Conservation (phyloP, 2,797 vertebrate species). For the Pterois miles region DNA sequence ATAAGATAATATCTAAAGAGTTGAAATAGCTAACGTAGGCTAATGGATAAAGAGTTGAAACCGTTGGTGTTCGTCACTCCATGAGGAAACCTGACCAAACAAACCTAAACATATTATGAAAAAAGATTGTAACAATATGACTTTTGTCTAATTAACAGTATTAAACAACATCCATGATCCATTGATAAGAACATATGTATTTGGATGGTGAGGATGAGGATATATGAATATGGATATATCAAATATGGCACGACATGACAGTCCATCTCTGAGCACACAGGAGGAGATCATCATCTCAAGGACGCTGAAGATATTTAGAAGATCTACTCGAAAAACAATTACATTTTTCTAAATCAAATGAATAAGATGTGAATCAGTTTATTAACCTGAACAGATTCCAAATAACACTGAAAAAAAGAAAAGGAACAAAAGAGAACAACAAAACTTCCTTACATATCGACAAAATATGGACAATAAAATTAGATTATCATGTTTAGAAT, state of each 20-base stretch:
- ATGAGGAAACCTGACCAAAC: not conserved
- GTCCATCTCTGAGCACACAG: not conserved
- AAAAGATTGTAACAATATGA: not conserved
- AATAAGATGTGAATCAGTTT: slow-evolving; percentile 62
- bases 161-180: not conserved
- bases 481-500: slow-evolving; percentile 70
- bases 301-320: not conserved
- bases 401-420: slow-evolving; percentile 44
- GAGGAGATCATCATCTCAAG: not conserved
- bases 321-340: not conserved
- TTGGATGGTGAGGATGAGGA: not conserved
- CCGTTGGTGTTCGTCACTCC: not conserved
- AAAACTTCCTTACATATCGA: slow-evolving; percentile 68
- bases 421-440: slow-evolving; percentile 35
- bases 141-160: not conserved
- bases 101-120: not conserved
- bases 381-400: slow-evolving; percentile 68
- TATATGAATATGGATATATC: no score
- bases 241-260: no score
- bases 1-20: not conserved
- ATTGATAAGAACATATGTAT: not conserved
- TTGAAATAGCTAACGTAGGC: not conserved
- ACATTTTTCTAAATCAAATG: slow-evolving; percentile 1
- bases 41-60: not conserved
- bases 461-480: slow-evolving; percentile 75